These are phyloP conservation scores for Paramuricea clavata DNA, from an alignment of 92 coral and sea anemone species.

Conservation along the genomic window DNA sequence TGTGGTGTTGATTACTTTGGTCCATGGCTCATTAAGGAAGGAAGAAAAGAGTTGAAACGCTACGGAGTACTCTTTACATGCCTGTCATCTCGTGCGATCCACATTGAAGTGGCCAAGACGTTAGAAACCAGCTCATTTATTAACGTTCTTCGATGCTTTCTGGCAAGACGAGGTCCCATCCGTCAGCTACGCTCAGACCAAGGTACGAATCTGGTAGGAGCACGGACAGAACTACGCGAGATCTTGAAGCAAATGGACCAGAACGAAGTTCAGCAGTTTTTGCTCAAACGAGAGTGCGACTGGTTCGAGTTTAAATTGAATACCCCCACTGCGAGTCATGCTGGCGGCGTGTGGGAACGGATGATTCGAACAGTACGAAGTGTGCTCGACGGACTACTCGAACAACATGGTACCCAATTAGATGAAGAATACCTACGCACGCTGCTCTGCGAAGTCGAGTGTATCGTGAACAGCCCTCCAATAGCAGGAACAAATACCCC, in stretches of 20 bases:
- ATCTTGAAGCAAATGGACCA: too few species aligned
- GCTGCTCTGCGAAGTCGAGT: slow-evolving; percentile 16
- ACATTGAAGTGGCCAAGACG: background rate
- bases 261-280: background rate
- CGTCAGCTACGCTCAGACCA: background rate
- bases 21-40: background rate
- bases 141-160: background rate
- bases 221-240: background rate
- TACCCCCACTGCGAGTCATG: background rate
- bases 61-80: slow-evolving; percentile 11
- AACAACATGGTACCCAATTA: slow-evolving; percentile 1
- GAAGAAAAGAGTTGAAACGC: slow-evolving; percentile 1
- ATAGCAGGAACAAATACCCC: slow-evolving; percentile 5
- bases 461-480: slow-evolving; percentile 18
- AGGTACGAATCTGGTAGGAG: slow-evolving; percentile 11
- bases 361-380: background rate
- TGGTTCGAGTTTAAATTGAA: background rate
- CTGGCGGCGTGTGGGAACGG: slow-evolving; percentile 20
- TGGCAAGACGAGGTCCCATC: background rate
- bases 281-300: background rate
- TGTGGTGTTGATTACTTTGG: too few species aligned
- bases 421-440: slow-evolving; percentile 25
- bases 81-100: background rate
- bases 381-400: slow-evolving; percentile 15
- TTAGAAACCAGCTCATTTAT: background rate